Evolutionary conservation across 1,140 invertebrate genomes (phyloP), one percentile per base, ranked within the genome.

Genomic region (Himalopsyche phryganea): DNA sequence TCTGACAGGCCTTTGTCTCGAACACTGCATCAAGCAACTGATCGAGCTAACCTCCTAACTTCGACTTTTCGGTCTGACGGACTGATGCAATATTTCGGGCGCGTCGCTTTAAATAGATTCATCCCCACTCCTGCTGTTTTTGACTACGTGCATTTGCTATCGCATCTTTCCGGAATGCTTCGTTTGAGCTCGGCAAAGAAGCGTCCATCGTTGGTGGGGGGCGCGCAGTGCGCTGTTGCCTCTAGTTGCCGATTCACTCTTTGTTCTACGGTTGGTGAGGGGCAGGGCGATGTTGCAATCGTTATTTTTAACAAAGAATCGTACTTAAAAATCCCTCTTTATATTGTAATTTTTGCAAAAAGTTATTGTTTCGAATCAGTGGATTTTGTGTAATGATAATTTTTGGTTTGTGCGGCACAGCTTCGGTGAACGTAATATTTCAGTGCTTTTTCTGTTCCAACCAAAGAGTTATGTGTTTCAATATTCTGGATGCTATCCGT

Each of bases 21-120:
- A 32, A 35, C 32, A 11, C 19, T 40, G 42, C 15, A 19, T 14
- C 42, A 53, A 48, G 36, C 52, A 13, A 42, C 14, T 51, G 33
- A 32, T 9, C 42, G 47, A 32, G n/a, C 20, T 33, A 14, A 36
- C 32, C 42, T 20, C 10, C n/a, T 45, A 13, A 49, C 50, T 50
- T 7, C 10, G 44, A 20, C 28, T 14, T 40, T n/a, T 50, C 53
- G 54, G 10, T 32, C 49, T 41, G 45, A 42, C 48, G 32, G 54
- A 64, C 62, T 64, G 62, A 60, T 59, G 61, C 61, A 63, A 63
- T 41, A 23, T 40, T 36, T 40, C 38, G 28, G 41, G 19, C 32
- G 38, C 38, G 18, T 33, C 38, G 45, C 23, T 17, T 58, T 64
- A 50, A 61, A 61, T 61, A 52, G 58, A 20, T 49, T 45, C 10